These are phyloP conservation scores for Psephotus haematonotus DNA, from an alignment of 2,113 vertebrate species.

Conservation along the genomic window DNA sequence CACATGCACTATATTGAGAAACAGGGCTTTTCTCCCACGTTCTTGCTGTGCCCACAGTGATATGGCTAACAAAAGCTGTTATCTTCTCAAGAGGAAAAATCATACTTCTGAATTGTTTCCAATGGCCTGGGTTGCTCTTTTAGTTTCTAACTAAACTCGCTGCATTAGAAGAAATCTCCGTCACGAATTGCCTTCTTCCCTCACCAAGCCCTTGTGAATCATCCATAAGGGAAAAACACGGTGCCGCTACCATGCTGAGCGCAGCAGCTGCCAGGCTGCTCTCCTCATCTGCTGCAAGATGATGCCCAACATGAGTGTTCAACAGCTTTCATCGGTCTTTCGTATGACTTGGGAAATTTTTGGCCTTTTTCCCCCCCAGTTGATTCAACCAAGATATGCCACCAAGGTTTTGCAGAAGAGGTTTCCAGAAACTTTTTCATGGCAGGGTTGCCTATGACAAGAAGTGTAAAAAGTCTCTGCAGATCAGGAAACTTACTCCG, in stretches of 20 bases:
- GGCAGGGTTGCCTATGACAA: background rate
- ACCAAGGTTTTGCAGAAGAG: background rate
- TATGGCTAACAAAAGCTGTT: background rate
- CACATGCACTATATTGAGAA: background rate
- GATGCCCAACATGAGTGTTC: background rate
- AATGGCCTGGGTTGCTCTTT: slow-evolving; percentile 36
- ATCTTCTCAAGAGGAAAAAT: background rate
- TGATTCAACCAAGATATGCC: background rate
- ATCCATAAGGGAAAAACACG: background rate
- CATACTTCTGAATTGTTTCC: slow-evolving; percentile 34
- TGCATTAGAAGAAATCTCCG: slow-evolving; percentile 7
- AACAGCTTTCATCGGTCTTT: background rate
- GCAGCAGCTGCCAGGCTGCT: slow-evolving; percentile 21
- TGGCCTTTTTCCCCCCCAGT: background rate
- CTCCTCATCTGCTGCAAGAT: background rate
- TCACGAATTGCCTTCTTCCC: background rate
- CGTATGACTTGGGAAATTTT: background rate
- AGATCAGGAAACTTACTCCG: background rate
- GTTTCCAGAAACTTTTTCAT: background rate
- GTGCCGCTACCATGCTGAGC: background rate
- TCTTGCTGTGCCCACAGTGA: slow-evolving; percentile 10
- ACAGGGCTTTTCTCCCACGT: background rate
- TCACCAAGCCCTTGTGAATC: slow-evolving; percentile 36
- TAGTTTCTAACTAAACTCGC: background rate
- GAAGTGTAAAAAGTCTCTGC: background rate